Evolutionary conservation across 2,888 invertebrate species (phyloP), one percentile per base, ranked within the genome.

Genomic region (Incurvaria masculella): DNA sequence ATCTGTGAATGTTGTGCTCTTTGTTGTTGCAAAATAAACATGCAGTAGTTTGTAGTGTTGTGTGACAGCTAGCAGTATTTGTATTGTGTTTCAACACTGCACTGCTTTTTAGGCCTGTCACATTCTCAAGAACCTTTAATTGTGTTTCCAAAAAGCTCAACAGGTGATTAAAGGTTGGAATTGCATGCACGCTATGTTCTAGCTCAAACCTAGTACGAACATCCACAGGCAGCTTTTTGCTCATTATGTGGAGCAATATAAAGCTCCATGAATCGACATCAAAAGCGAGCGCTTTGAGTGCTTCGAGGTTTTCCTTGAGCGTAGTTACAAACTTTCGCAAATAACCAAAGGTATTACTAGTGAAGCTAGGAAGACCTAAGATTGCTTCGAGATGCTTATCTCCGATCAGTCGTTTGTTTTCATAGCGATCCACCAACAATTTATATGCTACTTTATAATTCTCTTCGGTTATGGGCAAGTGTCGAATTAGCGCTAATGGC

Each of bases 201-300:
- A 6, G 33, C 33, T 44, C 44, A 21, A 48, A 44, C 19, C 39
- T 18, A 18, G 6, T 19, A 2, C 40, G 17, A 16, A 49, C 4
- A 6, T 49, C 45, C 1, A 18, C 2, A 16, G 49, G 42, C 3
- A 49, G 17, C n/a, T 45, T 49, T 17, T 39, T 42, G 6, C 17
- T 33, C n/a, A 49, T 18, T 11, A 49, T 39, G 14, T 49, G 49
- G 4, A 49, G 33, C 19, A 49, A 17, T 2, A 49, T 21, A 20
- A 49, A 49, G 39, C 49, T 49, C 49, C 49, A 49, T 4, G 46
- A 42, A 2, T 39, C 39, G 2, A 45, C 49, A 39, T 45, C 45
- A 42, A 45, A 42, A 10, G 23, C 33, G 2, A 49, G 39, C 2
- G 49, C 49, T 21, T 6, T 21, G 6, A 49, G 19, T 11, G 49